These are phyloP conservation scores for Parus major DNA, from an alignment of 2,113 vertebrate species.

Conservation along the genomic window DNA sequence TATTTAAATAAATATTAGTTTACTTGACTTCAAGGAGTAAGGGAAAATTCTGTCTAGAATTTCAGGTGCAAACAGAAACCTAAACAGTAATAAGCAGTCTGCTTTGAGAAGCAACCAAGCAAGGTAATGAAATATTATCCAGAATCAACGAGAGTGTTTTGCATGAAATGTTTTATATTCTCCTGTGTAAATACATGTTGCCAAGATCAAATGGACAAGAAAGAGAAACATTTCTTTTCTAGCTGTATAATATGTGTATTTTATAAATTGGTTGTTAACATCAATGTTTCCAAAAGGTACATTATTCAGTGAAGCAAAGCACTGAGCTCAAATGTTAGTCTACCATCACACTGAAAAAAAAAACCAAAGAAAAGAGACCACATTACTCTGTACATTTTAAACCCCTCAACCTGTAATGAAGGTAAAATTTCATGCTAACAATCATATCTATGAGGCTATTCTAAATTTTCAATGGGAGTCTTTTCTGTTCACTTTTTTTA, in stretches of 20 bases:
- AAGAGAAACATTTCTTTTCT: slow-evolving; percentile 69
- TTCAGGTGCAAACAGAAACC: not conserved
- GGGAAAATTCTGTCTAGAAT: not conserved
- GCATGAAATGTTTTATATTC: slow-evolving; percentile 22
- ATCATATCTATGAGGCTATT: not conserved
- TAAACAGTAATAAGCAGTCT: not conserved
- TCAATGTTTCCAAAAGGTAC: slow-evolving; percentile 42
- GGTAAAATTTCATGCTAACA: slow-evolving; percentile 41
- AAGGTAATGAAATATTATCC: not conserved
- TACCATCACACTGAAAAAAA: not conserved
- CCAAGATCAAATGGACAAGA: slow-evolving; percentile 68
- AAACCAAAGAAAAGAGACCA: not conserved
- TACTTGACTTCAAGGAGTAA: not conserved
- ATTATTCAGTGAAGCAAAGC: slow-evolving; percentile 21
- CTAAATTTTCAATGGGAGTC: not conserved
- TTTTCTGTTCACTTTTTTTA: slow-evolving; percentile 17
- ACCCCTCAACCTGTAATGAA: slow-evolving; percentile 7
- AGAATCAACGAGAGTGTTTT: slow-evolving; percentile 24
- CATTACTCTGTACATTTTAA: not conserved
- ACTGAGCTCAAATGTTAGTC: slow-evolving; percentile 23
- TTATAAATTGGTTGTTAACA: slow-evolving; percentile 57
- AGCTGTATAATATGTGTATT: slow-evolving; percentile 44
- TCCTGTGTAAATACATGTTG: slow-evolving; percentile 52
- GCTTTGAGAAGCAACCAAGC: not conserved
- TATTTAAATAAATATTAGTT: not conserved